Conservation (phyloP, 2,113 vertebrate species). For the Ptilorrhoa leucosticta region DNA sequence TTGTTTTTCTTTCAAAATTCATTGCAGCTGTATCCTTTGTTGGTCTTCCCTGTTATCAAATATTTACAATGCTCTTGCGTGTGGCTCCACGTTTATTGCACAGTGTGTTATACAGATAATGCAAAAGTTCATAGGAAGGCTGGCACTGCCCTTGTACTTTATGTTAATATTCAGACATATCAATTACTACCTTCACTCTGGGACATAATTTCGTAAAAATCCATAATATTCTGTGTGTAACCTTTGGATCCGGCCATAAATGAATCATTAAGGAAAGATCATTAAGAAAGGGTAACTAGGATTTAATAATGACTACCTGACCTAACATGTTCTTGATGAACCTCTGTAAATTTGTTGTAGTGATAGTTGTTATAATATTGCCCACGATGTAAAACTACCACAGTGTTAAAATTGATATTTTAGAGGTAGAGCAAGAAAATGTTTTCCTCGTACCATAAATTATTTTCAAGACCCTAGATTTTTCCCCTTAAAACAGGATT, state of each 20-base stretch:
- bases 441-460: not conserved
- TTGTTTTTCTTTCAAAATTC: not conserved
- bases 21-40: not conserved
- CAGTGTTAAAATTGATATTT: not conserved
- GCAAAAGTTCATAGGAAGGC: not conserved
- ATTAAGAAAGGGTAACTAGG: not conserved
- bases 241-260: not conserved
- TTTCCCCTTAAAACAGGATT: not conserved
- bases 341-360: not conserved
- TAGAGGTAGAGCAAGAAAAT: not conserved
- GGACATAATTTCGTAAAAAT: not conserved
- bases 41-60: slow-evolving; percentile 33
- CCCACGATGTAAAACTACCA: not conserved
- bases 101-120: not conserved
- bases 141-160: not conserved
- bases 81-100: not conserved
- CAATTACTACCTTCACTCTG: not conserved
- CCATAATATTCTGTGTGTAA: not conserved
- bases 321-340: not conserved
- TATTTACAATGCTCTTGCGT: slow-evolving; percentile 30
- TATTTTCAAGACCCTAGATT: not conserved
- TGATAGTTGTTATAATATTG: not conserved
- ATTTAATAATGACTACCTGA: not conserved
- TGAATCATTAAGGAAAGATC: not conserved
- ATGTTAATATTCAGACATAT: not conserved